phyloP scores from a whole-genome alignment of 2,797 vertebrate genomes.

The Hafferia zeledoni region DNA sequence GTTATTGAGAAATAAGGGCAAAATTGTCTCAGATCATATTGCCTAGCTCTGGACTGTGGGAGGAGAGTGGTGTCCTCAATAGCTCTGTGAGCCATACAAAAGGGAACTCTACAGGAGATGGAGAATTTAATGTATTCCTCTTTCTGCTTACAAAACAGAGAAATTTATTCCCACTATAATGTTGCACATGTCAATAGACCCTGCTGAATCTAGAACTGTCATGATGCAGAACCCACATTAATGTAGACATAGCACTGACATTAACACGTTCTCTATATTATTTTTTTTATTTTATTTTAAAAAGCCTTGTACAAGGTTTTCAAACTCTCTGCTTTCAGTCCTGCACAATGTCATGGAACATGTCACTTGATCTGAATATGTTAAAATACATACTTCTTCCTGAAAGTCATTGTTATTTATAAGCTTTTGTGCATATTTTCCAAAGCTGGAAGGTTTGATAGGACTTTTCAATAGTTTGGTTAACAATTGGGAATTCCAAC shows the following conservation, averaged over 20 bases:
- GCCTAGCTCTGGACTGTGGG: neutral
- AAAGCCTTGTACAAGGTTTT: neutral
- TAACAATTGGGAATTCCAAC: neutral
- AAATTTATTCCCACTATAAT: neutral
- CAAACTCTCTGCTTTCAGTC: neutral
- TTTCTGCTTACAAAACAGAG: neutral
- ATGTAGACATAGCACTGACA: neutral
- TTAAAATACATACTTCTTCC: neutral
- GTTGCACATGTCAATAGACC: neutral
- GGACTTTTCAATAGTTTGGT: neutral
- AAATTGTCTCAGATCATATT: neutral
- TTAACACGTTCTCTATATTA: neutral
- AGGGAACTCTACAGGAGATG: neutral
- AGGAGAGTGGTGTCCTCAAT: neutral
- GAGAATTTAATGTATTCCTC: neutral
- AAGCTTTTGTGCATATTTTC: neutral
- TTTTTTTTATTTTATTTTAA: neutral
- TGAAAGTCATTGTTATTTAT: neutral
- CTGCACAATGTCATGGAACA: neutral
- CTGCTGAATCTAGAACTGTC: neutral
- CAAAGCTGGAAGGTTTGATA: neutral
- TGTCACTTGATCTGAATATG: neutral
- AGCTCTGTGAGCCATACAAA: neutral
- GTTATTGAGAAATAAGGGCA: neutral
- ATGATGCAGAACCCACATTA: neutral